These are phyloP conservation scores for Oreochromis mossambicus DNA, from an alignment of 2,797 vertebrate species.

Conservation along the genomic window DNA sequence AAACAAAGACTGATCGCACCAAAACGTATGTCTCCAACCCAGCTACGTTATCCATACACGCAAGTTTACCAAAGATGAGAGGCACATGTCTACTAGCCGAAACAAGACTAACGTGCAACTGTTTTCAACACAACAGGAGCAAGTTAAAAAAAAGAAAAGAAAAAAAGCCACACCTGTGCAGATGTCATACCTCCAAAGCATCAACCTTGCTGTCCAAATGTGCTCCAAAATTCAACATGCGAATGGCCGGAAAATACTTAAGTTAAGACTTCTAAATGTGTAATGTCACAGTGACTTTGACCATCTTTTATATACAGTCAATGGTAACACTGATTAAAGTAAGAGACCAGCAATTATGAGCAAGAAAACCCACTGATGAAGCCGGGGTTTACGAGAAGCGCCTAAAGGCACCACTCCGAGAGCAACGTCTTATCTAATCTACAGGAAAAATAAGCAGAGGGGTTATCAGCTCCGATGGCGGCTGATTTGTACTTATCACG, in stretches of 20 bases:
- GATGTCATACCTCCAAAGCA: not conserved
- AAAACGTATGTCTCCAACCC: not conserved
- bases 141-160: not conserved
- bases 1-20: not conserved
- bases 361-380: not conserved
- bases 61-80: not conserved
- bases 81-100: not conserved
- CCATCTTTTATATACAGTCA: not conserved
- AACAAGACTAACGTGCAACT: not conserved
- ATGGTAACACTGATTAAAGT: not conserved
- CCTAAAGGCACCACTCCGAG: constrained; percentile 10
- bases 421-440: constrained; percentile 19
- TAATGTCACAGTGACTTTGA: not conserved
- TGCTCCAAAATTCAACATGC: not conserved
- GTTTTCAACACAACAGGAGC: not conserved
- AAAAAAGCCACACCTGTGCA: not conserved
- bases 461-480: not conserved
- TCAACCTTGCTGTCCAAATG: too few relatives aligned
- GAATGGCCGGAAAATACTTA: not conserved
- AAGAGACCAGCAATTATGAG: rapidly evolving
- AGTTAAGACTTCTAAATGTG: not conserved
- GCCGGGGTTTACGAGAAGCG: not conserved
- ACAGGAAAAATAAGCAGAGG: not conserved
- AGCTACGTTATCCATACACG: not conserved
- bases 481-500: not conserved